Base-by-base conservation (phyloP, 2,113 vertebrate species). In the Paradoxurus hermaphroditus region DNA sequence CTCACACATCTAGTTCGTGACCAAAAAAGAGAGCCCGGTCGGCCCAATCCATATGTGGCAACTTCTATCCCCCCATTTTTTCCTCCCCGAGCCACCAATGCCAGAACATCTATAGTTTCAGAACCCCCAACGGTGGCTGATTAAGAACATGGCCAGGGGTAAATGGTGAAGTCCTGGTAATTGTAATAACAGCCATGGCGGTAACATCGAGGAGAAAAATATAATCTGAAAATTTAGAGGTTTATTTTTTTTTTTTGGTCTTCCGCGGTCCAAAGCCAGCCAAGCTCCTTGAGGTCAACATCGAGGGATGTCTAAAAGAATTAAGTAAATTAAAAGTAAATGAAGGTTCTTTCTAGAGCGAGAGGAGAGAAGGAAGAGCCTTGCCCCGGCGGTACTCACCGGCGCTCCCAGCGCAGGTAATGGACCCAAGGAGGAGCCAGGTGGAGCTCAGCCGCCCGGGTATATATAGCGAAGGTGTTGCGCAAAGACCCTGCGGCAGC, bases 401-500 rank as follows among this genome's bases (percentile, higher is more conserved):
- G 62, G 97, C 67, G 97, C 97, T 84, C 59, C 65, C 68, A 16
- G 56, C 29, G 92, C 97, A 94, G 98, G 98, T 97, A 96, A 97
- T 53, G 97, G 94, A 95, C 98, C 0, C 53, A 95, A 95, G 18
- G n/a, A 97, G 97, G 96, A 87, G 16, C 96, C 97, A 97, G 96
- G 97, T 97, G 96, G 95, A 96, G 97, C 96, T 86, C 97, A 1
- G 90, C 92, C 95, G 97, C 94, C 96, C 79, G 96, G 93, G 97
- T 99, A 98, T 99, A 99, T 99, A 99, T 98, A 98, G 98, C 97
- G 67, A 87, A 98, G 98, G 98, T 98, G 98, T 98, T 99, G 98
- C 98, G 98, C 98, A 99, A 99, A 99, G 98, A 41, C 75, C 97
- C 46, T 84, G 86, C 86, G 82, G 97, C 97, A 2, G 98, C 97